A percentile compares a stretch with the other conserved stretches of the same genome.
Conservation (phyloP, 2,797 vertebrate genomes). For the Lagodon rhomboides region DNA sequence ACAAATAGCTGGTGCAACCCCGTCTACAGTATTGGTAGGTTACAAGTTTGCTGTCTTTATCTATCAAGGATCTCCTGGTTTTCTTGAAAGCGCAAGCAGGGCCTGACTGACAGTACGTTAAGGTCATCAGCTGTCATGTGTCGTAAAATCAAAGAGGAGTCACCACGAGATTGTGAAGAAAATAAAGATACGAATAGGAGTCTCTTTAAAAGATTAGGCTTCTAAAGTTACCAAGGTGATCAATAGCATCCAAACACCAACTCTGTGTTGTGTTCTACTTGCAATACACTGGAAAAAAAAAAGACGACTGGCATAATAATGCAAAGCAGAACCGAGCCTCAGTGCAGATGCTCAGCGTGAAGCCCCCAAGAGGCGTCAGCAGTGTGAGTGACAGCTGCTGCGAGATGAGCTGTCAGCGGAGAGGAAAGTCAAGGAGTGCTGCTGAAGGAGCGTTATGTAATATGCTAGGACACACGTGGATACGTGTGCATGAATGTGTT, state of each 20-base stretch:
- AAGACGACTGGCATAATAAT: conserved; percentile 5
- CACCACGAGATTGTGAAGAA: neutral
- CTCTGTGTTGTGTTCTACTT: neutral
- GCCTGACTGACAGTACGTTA: conserved; percentile 10
- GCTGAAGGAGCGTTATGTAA: conserved; percentile 48
- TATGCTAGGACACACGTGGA: conserved; percentile 26
- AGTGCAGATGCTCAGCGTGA: conserved; percentile 25
- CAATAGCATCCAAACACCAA: conserved; percentile 1
- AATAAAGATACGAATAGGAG: neutral
- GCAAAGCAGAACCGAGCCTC: conserved; percentile 1
- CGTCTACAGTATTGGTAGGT: neutral
- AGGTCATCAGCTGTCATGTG: conserved; percentile 39
- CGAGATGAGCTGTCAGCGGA: conserved; percentile 44
- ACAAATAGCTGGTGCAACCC: conserved; percentile 15
- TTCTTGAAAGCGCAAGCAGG: conserved; percentile 17
- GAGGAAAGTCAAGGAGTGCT: conserved; percentile 45
- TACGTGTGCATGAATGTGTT: neutral
- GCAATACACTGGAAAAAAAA: conserved; percentile 19
- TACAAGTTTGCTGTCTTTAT: conserved; percentile 5
- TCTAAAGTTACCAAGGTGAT: conserved; percentile 26
- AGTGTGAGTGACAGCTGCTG: conserved; percentile 58
- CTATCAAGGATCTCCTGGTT: conserved; percentile 1
- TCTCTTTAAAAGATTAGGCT: neutral
- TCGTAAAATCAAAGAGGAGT: conserved; percentile 44
- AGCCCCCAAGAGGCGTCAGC: conserved; percentile 10